Base-by-base conservation (phyloP, 1,140 invertebrate species). In the Cotesia chilonis region DNA sequence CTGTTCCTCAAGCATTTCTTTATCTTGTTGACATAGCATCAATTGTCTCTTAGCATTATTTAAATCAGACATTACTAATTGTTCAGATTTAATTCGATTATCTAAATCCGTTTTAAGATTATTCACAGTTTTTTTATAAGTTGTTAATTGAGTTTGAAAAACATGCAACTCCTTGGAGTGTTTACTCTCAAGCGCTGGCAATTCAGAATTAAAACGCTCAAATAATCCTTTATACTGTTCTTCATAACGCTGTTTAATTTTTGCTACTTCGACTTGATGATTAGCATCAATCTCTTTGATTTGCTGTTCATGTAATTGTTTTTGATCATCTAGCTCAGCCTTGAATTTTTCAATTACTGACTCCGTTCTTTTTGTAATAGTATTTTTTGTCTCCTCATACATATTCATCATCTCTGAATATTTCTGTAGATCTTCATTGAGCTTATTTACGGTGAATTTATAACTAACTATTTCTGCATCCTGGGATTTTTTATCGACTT, bases 121-220 rank as follows among this genome's bases (percentile, higher is more conserved):
- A 28, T 87, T 83, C 0, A 86, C 79, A 0, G 81, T 86, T 64
- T 80, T 83, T 70, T 86, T 84, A 28, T 83, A 86, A 3, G 81
- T 77, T 0, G 76, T 64, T 4, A 86, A 61, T 28, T 87, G 83
- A 0, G 79, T 74, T 41, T 87, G 83, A 68, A 86, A 83, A 1
- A 82, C 78, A 1, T 83, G 83, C 0, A 86, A 72, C 70, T 87
- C 85, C 55, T 85, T 85, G 2, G 82, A 79, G 12, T 86, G 84
- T 6, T 78, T 79, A 37, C 68, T 78, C 64, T 87, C 82, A 12
- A 86, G 52, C 9, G 83, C 76, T 0, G 79, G 77, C 1, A 83
- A 65, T 20, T 83, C 81, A 17, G 76, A 74, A 14, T 82, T 83
- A 4, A 77, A 76, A 74, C 77, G 80, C 74, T 80, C 80, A 1